A percentile compares a stretch with the other conserved stretches of the same genome.
Conservation (phyloP, 2,888 invertebrate genomes). For the Leptinotarsa haldemani region DNA sequence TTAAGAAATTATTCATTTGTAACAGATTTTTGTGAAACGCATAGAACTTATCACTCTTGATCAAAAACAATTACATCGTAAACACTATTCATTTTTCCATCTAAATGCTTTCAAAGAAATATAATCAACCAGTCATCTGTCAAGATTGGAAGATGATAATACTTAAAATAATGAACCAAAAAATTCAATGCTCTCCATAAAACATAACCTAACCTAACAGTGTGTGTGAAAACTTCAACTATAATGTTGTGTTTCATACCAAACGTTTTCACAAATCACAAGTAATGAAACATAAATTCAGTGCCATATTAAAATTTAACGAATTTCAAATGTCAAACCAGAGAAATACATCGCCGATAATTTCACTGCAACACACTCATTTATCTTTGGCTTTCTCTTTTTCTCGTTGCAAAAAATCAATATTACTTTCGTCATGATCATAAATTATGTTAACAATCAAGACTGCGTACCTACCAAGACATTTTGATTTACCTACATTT, state of each 20-base stretch:
- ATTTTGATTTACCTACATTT: conserved; percentile 16
- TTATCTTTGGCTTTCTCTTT: conserved; percentile 15
- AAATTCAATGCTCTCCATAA: too few species aligned
- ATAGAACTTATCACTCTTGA: too few species aligned
- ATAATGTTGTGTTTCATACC: background rate
- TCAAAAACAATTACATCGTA: too few species aligned
- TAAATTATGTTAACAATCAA: conserved; percentile 17
- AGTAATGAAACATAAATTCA: background rate
- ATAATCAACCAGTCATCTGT: too few species aligned
- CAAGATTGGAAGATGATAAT: too few species aligned
- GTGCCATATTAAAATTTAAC: conserved; percentile 6
- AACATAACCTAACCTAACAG: too few species aligned
- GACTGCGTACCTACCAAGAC: conserved; percentile 8
- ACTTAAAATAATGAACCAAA: too few species aligned
- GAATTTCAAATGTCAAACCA: background rate
- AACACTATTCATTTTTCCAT: too few species aligned
- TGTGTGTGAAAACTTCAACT: too few species aligned
- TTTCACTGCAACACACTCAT: conserved; percentile 9
- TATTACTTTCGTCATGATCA: conserved; percentile 18
- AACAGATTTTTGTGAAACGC: too few species aligned
- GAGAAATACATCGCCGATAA: background rate
- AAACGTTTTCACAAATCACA: background rate
- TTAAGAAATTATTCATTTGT: too few species aligned
- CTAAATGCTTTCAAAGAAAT: too few species aligned
- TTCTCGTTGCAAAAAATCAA: conserved; percentile 10